phyloP scores from a whole-genome alignment of 2,888 invertebrate species.

The Caenorhabditis parvicauda region DNA sequence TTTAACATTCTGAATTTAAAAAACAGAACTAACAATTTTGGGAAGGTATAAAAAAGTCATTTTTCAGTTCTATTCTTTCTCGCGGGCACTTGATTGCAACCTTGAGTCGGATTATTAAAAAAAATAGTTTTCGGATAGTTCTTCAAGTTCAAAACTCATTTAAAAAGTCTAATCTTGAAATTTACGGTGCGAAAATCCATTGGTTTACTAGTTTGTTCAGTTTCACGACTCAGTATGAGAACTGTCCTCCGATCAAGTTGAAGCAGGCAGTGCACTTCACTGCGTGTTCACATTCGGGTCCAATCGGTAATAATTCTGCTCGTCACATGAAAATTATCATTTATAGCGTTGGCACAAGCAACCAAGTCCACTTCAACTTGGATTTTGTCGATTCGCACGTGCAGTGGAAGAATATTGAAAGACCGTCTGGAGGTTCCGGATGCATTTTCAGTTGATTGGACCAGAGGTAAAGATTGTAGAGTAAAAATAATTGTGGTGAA shows the following conservation, averaged over 20 bases:
- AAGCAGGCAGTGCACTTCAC: constrained; percentile 36
- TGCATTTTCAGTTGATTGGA: constrained; percentile 36
- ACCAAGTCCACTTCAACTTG: constrained; percentile 12
- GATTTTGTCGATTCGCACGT: constrained; percentile 28
- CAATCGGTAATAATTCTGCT: constrained; percentile 25
- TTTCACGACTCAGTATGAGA: constrained; percentile 22
- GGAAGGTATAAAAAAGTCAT: too few relatives aligned
- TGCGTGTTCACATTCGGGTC: constrained; percentile 42
- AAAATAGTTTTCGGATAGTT: too few relatives aligned
- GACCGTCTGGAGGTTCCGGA: constrained; percentile 20
- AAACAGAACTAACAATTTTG: too few relatives aligned
- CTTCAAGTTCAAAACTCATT: neutral
- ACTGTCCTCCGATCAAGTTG: constrained; percentile 18
- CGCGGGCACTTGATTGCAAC: too few relatives aligned
- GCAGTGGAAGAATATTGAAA: constrained; percentile 28
- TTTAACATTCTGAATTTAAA: too few relatives aligned
- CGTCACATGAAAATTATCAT: neutral
- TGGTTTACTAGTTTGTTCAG: constrained; percentile 13
- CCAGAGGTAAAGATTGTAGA: constrained; percentile 17
- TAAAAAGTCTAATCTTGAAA: neutral
- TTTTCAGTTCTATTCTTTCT: too few relatives aligned
- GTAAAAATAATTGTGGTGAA: too few relatives aligned
- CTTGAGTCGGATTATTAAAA: too few relatives aligned
- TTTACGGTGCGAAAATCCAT: neutral
- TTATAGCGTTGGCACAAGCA: constrained; percentile 22